Evolutionary conservation across 2,113 vertebrate species (phyloP).

Genomic region (Trachemys scripta): DNA sequence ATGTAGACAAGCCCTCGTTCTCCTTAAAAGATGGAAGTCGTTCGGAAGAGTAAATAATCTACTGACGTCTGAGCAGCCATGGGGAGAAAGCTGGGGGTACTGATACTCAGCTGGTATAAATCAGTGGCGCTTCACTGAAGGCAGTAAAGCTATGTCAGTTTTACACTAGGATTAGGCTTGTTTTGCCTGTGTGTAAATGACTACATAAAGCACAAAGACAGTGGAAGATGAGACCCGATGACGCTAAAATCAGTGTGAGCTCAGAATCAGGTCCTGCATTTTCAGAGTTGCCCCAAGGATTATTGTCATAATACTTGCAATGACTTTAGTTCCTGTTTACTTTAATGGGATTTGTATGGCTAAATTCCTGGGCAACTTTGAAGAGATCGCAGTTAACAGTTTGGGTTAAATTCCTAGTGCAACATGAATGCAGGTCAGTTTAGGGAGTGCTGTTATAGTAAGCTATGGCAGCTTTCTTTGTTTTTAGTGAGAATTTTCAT

Average conservation of each 20-base stretch:
- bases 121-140: neutral
- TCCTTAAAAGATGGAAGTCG: neutral
- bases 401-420: rapidly evolving
- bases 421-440: neutral
- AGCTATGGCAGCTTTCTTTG: neutral
- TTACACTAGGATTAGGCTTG: neutral
- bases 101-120: rapidly evolving
- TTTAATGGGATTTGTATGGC: neutral
- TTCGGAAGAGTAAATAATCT: neutral
- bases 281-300: neutral
- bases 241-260: neutral
- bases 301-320: neutral
- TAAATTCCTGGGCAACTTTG: neutral
- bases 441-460: neutral
- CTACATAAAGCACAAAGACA: neutral
- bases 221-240: neutral
- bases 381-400: neutral
- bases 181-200: neutral
- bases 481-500: neutral
- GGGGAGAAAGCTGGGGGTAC: neutral
- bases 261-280: neutral
- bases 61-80: neutral
- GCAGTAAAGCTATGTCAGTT: neutral
- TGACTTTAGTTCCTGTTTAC: neutral
- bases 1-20: neutral